Evolutionary conservation across 2,797 vertebrate species (phyloP), one percentile per base, ranked within the genome.

Genomic region (Clarias laeviceps): DNA sequence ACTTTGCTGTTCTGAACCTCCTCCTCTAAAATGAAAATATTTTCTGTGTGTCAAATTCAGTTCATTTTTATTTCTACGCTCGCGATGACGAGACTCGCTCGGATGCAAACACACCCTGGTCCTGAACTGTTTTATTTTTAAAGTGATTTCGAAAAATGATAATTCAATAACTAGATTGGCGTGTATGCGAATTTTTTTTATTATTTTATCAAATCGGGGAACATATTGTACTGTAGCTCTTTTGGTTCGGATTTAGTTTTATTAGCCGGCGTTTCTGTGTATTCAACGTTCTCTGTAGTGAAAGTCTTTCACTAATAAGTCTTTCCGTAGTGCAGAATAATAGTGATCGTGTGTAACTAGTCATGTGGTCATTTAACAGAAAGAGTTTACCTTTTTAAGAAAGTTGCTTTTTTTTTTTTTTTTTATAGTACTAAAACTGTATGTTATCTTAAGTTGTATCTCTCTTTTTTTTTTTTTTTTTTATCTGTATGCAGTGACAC

Each of bases 131-230:
- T 90, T 89, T 37, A 6, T 61, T 12, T 54, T 78, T 95, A 95
- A 91, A 95, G 93, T 92, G 91, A 93, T 95, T 92, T 95, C 1
- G 50, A 94, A 93, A 94, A 82, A 17, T 34, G 80, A 72, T 76
- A 76, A 66, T 62, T 37, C 8, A 92, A 92, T 93, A 93, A 91
- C 93, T 89, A 66, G 89, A 93, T 91, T 88, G 84, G 74, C 88
- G 90, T 93, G 89, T 90, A 89, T 92, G 86, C 89, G 84, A 90
- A 82, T 91, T 90, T 87, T 50, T 82, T 90, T 83, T 9, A 54
- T 22, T 56, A 32, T 86, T 89, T 87, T 91, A 85, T 87, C 50
- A 70, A 76, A 73, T 82, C 9, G 65, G 86, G 86, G 45, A 61
- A 66, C 50, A 74, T 78, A 27, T 87, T 78, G 84, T 83, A 34